phyloP scores from a whole-genome alignment of 2,888 invertebrate species.

The Globia sparganii region DNA sequence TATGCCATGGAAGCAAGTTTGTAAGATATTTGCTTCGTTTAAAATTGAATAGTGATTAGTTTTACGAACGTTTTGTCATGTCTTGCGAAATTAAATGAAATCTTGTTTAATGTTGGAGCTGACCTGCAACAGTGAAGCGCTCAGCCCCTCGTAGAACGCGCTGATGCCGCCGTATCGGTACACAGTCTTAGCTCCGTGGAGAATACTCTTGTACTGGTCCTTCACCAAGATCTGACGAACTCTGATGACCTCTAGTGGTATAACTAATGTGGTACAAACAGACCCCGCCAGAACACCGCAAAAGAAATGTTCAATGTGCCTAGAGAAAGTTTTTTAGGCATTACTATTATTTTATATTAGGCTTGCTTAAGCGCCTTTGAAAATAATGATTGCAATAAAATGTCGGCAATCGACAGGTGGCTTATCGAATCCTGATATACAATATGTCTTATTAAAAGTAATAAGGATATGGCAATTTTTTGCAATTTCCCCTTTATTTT shows the following conservation, averaged over 20 bases:
- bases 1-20: not conserved
- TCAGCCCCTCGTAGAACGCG: conserved; percentile 83
- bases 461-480: not conserved
- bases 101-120: not conserved
- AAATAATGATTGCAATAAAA: conserved; percentile 3
- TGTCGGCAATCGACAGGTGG: not conserved
- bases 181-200: conserved; percentile 78
- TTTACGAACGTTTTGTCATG: not conserved
- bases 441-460: not conserved
- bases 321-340: not conserved
- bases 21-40: not conserved
- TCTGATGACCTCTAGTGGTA: conserved; percentile 84
- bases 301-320: conserved; percentile 63
- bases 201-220: conserved; percentile 79
- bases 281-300: conserved; percentile 81
- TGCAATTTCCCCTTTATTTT: not conserved
- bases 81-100: not conserved
- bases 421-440: not conserved
- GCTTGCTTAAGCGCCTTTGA: conserved; percentile 1
- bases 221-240: conserved; percentile 83
- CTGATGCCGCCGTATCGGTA: conserved; percentile 79
- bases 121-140: conserved; percentile 82
- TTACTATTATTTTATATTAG: not conserved
- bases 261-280: conserved; percentile 74
- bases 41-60: not conserved